These are phyloP conservation scores for Oscheius sp. DNA, from an alignment of 2,888 invertebrate genomes.

Conservation along the genomic window DNA sequence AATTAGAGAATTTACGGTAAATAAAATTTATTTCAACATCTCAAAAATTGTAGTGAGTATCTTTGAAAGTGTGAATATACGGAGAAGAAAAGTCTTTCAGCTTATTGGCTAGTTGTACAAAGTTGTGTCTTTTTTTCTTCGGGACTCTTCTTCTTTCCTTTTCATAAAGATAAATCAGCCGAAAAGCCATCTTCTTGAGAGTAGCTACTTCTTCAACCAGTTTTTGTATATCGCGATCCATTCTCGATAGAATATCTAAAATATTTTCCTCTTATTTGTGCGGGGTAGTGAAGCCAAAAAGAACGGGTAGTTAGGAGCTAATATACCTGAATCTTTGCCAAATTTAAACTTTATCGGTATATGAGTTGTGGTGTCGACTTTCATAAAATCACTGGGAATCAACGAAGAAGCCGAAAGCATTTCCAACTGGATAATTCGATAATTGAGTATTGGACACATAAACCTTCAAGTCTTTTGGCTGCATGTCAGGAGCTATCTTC, in stretches of 20 bases:
- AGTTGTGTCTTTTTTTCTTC: too few relatives aligned
- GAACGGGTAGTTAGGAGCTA: background rate
- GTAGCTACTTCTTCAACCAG: conserved; percentile 13
- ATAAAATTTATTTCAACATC: too few relatives aligned
- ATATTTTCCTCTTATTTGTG: background rate
- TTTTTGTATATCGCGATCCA: conserved; percentile 17
- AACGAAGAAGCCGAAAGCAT: background rate
- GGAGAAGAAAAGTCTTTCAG: too few relatives aligned
- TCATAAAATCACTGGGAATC: background rate
- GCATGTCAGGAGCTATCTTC: conserved; percentile 6
- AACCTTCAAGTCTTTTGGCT: background rate
- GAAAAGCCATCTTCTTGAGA: background rate
- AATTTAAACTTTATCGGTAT: background rate
- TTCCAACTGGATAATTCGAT: conserved; percentile 1
- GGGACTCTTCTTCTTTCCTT: background rate
- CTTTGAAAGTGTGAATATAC: too few relatives aligned
- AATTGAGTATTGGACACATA: background rate
- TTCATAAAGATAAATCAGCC: background rate
- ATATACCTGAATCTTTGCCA: background rate
- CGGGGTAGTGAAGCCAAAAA: background rate
- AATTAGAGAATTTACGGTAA: too few relatives aligned
- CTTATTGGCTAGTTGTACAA: too few relatives aligned
- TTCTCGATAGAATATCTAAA: background rate
- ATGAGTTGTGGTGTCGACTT: background rate
- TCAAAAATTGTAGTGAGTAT: too few relatives aligned